phyloP scores from a whole-genome alignment of 2,113 vertebrate species.

The Merops nubicus region DNA sequence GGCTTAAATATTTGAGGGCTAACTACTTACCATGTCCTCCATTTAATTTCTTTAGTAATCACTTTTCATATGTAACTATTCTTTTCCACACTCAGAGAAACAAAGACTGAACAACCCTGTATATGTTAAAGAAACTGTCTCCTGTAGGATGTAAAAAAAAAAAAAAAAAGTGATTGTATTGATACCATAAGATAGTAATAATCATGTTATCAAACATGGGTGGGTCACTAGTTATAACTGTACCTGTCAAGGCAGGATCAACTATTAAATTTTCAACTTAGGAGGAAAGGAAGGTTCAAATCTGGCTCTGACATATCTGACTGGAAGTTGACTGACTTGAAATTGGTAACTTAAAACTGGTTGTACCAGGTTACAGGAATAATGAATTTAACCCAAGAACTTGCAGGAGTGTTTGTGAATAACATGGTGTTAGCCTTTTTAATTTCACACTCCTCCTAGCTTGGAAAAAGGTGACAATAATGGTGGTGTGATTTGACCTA shows the following conservation, averaged over 20 bases:
- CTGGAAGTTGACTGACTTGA: not conserved
- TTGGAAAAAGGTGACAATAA: not conserved
- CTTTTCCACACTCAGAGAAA: not conserved
- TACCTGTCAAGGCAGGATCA: not conserved
- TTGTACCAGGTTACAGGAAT: not conserved
- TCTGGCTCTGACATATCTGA: not conserved
- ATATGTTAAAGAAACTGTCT: not conserved
- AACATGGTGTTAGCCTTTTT: not conserved
- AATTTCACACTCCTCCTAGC: not conserved
- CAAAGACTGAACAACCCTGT: not conserved
- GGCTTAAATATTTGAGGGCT: not conserved
- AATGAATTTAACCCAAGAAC: not conserved
- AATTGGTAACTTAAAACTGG: not conserved
- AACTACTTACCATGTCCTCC: not conserved
- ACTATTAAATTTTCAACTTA: not conserved
- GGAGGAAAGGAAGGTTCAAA: not conserved
- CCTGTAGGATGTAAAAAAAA: not conserved
- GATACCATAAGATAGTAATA: not conserved
- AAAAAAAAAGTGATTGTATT: not conserved
- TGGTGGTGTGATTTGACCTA: not conserved
- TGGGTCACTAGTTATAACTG: not conserved
- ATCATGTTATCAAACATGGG: not conserved
- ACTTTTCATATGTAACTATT: not conserved
- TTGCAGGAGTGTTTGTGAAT: not conserved
- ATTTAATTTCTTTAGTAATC: not conserved